These are phyloP conservation scores for Serripes groenlandicus DNA, from an alignment of 2,888 invertebrate genomes.

Conservation along the genomic window DNA sequence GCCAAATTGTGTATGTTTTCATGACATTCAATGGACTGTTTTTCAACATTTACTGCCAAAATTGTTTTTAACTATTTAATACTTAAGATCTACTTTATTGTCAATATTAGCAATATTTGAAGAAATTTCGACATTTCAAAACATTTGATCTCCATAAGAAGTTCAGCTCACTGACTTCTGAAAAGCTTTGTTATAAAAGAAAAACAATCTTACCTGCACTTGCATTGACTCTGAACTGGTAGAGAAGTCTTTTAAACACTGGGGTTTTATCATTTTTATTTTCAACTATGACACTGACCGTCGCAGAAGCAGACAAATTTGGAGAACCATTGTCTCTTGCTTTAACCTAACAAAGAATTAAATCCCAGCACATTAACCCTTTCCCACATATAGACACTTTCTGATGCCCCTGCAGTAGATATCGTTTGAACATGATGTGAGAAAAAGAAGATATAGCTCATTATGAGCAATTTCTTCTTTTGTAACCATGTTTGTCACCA, in stretches of 20 bases:
- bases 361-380: too few species aligned
- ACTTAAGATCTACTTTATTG: too few species aligned
- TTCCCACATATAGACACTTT: not conserved
- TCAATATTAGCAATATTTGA: too few species aligned
- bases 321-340: conserved; percentile 82
- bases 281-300: conserved; percentile 90
- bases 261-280: conserved; percentile 98
- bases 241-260: conserved; percentile 87
- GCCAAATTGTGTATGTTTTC: too few species aligned
- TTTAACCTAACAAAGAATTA: conserved; percentile 81
- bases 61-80: too few species aligned
- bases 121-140: too few species aligned
- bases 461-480: not conserved
- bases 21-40: too few species aligned
- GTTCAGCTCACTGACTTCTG: too few species aligned
- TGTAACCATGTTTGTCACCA: too few species aligned
- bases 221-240: conserved; percentile 81
- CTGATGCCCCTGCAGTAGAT: not conserved
- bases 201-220: conserved; percentile 34
- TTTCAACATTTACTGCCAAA: too few species aligned
- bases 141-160: too few species aligned
- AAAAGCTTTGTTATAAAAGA: too few species aligned
- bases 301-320: conserved; percentile 71
- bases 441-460: not conserved
- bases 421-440: not conserved